These are phyloP conservation scores for Coelinius sp. DNA, from an alignment of 2,888 invertebrate species.

Conservation along the genomic window DNA sequence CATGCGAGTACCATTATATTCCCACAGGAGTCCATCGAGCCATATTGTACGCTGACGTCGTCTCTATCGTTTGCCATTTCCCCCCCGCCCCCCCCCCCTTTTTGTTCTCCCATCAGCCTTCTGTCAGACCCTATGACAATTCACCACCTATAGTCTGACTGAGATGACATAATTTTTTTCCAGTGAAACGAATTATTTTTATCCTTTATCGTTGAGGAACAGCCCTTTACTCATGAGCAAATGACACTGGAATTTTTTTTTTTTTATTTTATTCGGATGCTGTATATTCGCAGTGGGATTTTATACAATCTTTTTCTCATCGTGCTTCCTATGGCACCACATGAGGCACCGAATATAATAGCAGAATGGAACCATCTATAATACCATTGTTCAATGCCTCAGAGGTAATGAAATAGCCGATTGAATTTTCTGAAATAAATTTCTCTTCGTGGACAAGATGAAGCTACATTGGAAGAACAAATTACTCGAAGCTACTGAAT, in stretches of 20 bases:
- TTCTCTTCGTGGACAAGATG: neutral
- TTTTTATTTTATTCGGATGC: no score
- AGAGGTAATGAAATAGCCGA: neutral
- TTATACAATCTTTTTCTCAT: no score
- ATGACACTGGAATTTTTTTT: no score
- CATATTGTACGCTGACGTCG: conserved; percentile 29
- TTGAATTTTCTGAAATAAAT: neutral
- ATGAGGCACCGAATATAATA: no score
- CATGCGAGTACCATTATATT: conserved; percentile 31
- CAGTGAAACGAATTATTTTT: neutral
- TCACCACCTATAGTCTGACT: neutral
- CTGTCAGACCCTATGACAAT: conserved; percentile 10
- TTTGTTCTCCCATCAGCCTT: conserved; percentile 9
- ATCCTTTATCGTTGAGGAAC: neutral
- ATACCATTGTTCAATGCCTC: neutral
- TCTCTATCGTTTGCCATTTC: conserved; percentile 37
- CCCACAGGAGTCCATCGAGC: conserved; percentile 35
- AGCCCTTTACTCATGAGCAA: neutral
- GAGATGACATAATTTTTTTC: neutral
- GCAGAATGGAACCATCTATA: neutral
- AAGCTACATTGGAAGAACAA: neutral
- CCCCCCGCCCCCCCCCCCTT: neutral
- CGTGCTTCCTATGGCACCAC: no score
- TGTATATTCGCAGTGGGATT: no score
- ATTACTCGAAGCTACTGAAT: neutral